A percentile compares a stretch with the other conserved stretches of the same genome.
Evolutionary conservation across 2,888 invertebrate species (phyloP).

Genomic region (Agriopis aurantiaria): DNA sequence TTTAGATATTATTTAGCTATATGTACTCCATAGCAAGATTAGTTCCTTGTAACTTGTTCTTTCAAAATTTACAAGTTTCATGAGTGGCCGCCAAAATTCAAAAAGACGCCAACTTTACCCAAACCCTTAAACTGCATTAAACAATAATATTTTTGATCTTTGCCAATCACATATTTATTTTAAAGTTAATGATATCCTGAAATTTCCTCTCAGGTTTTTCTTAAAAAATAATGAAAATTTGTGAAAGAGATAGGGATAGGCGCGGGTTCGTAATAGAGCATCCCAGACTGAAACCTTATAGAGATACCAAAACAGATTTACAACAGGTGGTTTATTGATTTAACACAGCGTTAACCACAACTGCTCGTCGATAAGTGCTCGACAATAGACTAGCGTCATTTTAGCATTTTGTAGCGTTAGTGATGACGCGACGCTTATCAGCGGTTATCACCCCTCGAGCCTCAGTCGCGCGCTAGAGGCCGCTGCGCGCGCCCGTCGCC

Average conservation of each 20-base stretch:
- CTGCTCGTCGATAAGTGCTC: slow-evolving; percentile 13
- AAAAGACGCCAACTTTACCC: too few relatives aligned
- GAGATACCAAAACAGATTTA: slow-evolving; percentile 5
- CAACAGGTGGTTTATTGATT: slow-evolving; percentile 24
- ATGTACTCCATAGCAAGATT: too few relatives aligned
- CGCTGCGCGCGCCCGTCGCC: slow-evolving; percentile 60
- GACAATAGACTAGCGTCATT: slow-evolving; percentile 49
- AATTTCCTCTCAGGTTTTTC: too few relatives aligned
- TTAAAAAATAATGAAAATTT: background rate
- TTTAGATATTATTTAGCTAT: too few relatives aligned
- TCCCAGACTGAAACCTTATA: slow-evolving; percentile 11
- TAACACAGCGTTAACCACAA: slow-evolving; percentile 15
- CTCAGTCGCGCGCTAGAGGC: slow-evolving; percentile 76
- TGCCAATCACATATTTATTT: too few relatives aligned
- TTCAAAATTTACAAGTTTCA: too few relatives aligned
- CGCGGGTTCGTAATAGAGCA: background rate
- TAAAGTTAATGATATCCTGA: too few relatives aligned
- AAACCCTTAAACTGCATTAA: too few relatives aligned
- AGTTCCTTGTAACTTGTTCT: too few relatives aligned
- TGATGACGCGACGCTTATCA: slow-evolving; percentile 78
- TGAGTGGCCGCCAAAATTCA: too few relatives aligned
- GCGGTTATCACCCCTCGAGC: slow-evolving; percentile 79
- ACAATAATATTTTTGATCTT: too few relatives aligned
- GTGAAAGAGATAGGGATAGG: background rate
- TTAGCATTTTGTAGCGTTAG: slow-evolving; percentile 52